Conservation (phyloP, 2,888 invertebrate genomes). For the Gisinianus flammeolus region DNA sequence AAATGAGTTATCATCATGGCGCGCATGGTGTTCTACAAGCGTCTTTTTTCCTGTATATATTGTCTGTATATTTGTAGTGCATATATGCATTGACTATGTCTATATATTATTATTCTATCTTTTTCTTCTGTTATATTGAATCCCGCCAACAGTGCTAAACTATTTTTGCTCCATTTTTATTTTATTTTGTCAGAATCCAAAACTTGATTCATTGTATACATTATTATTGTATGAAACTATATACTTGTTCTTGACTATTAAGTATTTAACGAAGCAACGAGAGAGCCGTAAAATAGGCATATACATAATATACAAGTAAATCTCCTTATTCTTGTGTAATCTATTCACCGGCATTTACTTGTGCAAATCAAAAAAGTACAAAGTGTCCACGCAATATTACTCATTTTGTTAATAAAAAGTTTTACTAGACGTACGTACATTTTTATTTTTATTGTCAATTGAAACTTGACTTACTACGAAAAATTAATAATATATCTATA, state of each 20-base stretch:
- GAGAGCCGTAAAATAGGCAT: too few species aligned
- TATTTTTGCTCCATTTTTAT: background rate
- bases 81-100: slow-evolving; percentile 5
- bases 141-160: slow-evolving; percentile 24
- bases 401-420: background rate
- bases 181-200: background rate
- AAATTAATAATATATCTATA: background rate
- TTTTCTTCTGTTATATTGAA: background rate
- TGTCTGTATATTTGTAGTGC: background rate
- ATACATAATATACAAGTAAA: too few species aligned
- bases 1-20: slow-evolving; percentile 35
- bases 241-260: too few species aligned
- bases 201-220: too few species aligned
- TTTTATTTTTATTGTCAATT: too few species aligned
- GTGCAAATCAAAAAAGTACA: too few species aligned
- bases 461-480: background rate
- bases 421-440: background rate
- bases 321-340: too few species aligned
- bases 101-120: background rate
- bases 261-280: too few species aligned
- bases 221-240: too few species aligned
- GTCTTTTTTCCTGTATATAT: slow-evolving; percentile 23
- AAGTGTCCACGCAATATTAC: too few species aligned
- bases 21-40: slow-evolving; percentile 20
- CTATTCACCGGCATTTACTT: background rate